phyloP scores from a whole-genome alignment of 2,797 vertebrate genomes.

The Sebastes melanostomus region DNA sequence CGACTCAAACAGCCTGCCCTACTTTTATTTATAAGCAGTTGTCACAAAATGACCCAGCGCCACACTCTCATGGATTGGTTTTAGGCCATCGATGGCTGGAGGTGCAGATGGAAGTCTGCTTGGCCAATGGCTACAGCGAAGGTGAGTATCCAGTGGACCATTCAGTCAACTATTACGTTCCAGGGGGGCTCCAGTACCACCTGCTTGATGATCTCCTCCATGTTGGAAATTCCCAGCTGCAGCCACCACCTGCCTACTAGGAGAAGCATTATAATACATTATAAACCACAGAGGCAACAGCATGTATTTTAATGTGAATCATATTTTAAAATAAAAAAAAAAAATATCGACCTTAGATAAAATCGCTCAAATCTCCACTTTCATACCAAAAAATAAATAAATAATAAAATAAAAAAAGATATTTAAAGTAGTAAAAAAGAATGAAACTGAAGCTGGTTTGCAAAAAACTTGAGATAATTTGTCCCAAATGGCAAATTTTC shows the following conservation, averaged over 20 bases:
- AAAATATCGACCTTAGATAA: no score
- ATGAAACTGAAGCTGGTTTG: neutral
- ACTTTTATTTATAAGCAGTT: conserved; percentile 38
- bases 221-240: conserved; percentile 35
- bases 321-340: no score
- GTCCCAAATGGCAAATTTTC: neutral
- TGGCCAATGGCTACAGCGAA: neutral
- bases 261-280: neutral
- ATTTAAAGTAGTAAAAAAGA: neutral
- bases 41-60: conserved; percentile 25
- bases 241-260: conserved; percentile 21
- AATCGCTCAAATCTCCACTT: neutral
- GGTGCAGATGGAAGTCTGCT: conserved; percentile 34
- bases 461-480: neutral
- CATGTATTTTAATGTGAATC: neutral
- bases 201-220: conserved; percentile 24
- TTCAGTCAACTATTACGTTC: conserved; percentile 27
- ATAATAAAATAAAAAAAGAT: no score
- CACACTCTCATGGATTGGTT: neutral
- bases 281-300: neutral
- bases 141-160: conserved; percentile 17
- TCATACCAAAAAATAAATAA: neutral
- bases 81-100: conserved; percentile 43
- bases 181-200: neutral
- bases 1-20: conserved; percentile 25